Conservation (phyloP, 2,888 invertebrate genomes). For the Macrophya alboannulata region DNA sequence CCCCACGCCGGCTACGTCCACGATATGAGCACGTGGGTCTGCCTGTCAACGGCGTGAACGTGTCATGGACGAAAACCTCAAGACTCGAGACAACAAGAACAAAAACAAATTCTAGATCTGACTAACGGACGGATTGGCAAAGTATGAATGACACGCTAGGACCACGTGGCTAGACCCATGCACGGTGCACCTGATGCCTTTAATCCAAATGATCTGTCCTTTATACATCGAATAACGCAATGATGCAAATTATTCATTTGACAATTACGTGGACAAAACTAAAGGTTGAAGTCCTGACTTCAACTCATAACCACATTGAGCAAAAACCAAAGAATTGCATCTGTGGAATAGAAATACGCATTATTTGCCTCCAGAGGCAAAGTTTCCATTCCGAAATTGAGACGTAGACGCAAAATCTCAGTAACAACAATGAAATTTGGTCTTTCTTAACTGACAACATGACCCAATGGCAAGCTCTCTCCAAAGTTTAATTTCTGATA, state of each 20-base stretch:
- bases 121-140: slow-evolving; percentile 47
- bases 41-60: slow-evolving; percentile 62
- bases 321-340: background rate
- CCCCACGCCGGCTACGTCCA: slow-evolving; percentile 33
- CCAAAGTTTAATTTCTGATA: background rate
- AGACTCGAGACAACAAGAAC: slow-evolving; percentile 54
- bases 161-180: slow-evolving; percentile 55
- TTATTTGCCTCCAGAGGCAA: background rate
- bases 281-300: slow-evolving; percentile 4
- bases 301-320: background rate
- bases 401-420: background rate
- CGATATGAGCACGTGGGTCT: slow-evolving; percentile 66
- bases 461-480: background rate
- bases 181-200: slow-evolving; percentile 33
- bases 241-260: slow-evolving; percentile 1
- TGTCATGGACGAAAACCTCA: slow-evolving; percentile 59
- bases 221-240: background rate
- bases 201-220: slow-evolving; percentile 1
- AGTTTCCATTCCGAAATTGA: background rate
- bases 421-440: background rate
- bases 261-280: background rate
- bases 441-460: background rate
- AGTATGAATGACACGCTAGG: slow-evolving; percentile 44
- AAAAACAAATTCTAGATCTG: slow-evolving; percentile 54
- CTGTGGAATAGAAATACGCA: background rate